These are phyloP conservation scores for Harpegnathos saltator DNA, from an alignment of 1,140 invertebrate genomes.

Conservation along the genomic window DNA sequence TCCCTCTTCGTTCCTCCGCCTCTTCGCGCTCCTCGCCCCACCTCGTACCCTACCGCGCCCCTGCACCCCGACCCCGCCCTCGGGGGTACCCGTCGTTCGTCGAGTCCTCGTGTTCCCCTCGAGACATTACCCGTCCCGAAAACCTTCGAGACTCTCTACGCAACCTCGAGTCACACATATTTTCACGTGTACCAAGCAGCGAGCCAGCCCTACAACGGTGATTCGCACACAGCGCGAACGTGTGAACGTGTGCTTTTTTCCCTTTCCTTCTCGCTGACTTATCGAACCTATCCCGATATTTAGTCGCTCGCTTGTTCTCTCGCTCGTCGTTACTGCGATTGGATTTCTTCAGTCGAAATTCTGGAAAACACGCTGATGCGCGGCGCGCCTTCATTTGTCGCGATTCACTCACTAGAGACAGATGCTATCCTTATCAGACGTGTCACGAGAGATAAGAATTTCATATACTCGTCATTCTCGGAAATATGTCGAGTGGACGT, in stretches of 20 bases:
- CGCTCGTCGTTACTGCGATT: constrained; percentile 45
- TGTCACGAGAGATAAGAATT: constrained; percentile 2
- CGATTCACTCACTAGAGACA: neutral
- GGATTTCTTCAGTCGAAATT: neutral
- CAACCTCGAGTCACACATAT: constrained; percentile 67
- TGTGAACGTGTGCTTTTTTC: constrained; percentile 56
- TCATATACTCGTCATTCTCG: neutral
- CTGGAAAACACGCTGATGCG: neutral
- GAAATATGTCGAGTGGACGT: neutral
- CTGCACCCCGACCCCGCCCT: constrained; percentile 78
- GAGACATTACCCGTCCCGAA: constrained; percentile 77
- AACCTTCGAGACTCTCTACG: constrained; percentile 70
- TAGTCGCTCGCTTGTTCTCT: constrained; percentile 13
- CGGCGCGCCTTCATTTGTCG: constrained; percentile 13
- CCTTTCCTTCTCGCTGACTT: neutral
- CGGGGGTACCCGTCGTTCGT: constrained; percentile 66
- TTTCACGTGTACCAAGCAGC: constrained; percentile 57
- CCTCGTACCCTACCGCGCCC: constrained; percentile 81
- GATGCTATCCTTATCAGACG: neutral
- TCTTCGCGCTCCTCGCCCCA: constrained; percentile 79
- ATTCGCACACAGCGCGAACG: constrained; percentile 56
- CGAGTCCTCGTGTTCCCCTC: constrained; percentile 76
- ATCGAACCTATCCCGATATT: constrained; percentile 43
- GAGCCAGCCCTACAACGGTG: constrained; percentile 17
- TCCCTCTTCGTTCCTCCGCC: constrained; percentile 82